Evolutionary conservation across 2,113 vertebrate species (phyloP).

Genomic region (Corvus cornix): DNA sequence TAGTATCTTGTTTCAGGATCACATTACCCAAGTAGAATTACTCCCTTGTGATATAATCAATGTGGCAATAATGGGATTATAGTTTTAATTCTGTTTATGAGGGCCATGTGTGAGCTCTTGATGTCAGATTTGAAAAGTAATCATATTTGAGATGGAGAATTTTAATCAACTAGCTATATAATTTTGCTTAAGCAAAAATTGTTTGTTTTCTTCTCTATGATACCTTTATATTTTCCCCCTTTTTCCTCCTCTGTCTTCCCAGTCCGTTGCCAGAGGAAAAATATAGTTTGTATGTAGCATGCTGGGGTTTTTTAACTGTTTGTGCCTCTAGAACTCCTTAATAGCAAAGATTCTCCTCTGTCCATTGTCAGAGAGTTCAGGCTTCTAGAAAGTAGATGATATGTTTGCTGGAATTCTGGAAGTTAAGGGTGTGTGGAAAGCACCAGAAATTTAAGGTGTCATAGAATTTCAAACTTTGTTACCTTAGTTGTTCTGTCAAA

Average conservation of each 20-base stretch:
- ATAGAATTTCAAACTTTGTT: not conserved
- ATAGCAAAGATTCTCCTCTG: not conserved
- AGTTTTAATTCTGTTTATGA: constrained; percentile 52
- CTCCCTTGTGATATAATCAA: constrained; percentile 24
- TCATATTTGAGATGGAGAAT: constrained; percentile 24
- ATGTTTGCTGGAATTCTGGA: not conserved
- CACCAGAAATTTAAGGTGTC: not conserved
- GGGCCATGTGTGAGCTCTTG: constrained; percentile 28
- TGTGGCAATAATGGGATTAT: constrained; percentile 38
- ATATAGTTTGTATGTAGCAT: not conserved
- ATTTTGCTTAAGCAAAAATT: constrained; percentile 4
- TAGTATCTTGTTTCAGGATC: constrained; percentile 52
- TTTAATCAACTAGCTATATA: constrained; percentile 11
- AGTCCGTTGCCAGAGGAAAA: not conserved
- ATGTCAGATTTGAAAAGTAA: constrained; percentile 32
- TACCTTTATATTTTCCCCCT: not conserved
- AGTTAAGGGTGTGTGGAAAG: not conserved
- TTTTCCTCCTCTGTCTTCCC: not conserved
- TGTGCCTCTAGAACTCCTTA: not conserved
- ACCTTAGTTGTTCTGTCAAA: not conserved
- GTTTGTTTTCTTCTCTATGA: not conserved
- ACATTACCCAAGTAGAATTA: constrained; percentile 45
- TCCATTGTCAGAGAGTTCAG: not conserved
- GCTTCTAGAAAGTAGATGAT: not conserved
- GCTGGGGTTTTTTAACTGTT: not conserved